A percentile compares a stretch with the other conserved stretches of the same genome.
These are phyloP conservation scores for Melopsittacus undulatus DNA, from an alignment of 2,797 vertebrate species.

Conservation along the genomic window DNA sequence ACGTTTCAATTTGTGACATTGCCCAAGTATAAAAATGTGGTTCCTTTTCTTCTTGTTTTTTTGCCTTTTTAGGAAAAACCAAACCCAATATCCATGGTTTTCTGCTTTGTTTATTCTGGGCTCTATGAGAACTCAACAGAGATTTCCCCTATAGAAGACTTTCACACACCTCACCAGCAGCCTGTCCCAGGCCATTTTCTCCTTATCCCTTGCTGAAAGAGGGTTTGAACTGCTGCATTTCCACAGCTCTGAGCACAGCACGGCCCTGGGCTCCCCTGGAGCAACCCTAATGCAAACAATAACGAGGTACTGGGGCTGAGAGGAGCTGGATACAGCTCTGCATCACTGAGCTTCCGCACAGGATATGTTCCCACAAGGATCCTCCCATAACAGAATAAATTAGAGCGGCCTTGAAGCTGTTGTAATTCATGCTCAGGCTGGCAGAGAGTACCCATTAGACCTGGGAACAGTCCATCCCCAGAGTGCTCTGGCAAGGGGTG, in stretches of 20 bases:
- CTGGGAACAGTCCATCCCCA: not conserved
- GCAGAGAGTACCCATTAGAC: not conserved
- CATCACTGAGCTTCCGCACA: not conserved
- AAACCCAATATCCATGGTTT: not conserved
- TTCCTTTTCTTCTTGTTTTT: not conserved
- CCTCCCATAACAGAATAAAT: not conserved
- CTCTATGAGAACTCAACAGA: accelerated
- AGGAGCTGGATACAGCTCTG: not conserved
- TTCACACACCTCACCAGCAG: not conserved
- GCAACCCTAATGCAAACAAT: not conserved
- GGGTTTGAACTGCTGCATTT: not conserved
- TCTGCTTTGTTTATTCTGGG: not conserved
- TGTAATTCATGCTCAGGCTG: not conserved
- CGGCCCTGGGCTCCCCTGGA: not conserved
- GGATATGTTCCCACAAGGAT: not conserved
- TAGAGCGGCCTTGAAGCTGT: not conserved
- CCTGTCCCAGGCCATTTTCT: not conserved
- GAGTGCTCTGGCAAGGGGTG: not conserved
- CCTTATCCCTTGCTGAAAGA: not conserved
- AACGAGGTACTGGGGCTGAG: not conserved
- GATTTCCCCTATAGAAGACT: not conserved
- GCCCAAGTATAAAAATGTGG: accelerated
- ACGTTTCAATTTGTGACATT: not conserved
- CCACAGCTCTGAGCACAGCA: accelerated
- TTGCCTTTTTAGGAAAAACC: accelerated